These are phyloP conservation scores for Melanogrammus aeglefinus DNA, from an alignment of 2,797 vertebrate genomes.

Conservation along the genomic window DNA sequence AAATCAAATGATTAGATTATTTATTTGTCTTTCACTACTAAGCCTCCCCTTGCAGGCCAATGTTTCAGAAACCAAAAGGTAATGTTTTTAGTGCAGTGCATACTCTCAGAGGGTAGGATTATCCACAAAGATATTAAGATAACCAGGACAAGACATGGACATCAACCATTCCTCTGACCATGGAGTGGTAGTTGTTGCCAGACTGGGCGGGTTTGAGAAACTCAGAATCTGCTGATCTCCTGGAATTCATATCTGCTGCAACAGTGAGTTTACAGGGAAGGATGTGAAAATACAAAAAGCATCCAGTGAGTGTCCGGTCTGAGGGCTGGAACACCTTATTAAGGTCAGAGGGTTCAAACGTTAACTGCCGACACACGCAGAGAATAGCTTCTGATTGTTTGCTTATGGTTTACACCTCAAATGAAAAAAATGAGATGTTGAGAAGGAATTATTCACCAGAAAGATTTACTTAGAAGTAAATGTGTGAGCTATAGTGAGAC, in stretches of 20 bases:
- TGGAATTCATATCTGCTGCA: too few relatives aligned
- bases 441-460: too few relatives aligned
- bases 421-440: not conserved
- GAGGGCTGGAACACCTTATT: too few relatives aligned
- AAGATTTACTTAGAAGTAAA: not conserved
- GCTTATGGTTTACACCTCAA: too few relatives aligned
- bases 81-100: too few relatives aligned
- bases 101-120: too few relatives aligned
- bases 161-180: not conserved
- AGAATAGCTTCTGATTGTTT: too few relatives aligned
- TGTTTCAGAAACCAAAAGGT: too few relatives aligned
- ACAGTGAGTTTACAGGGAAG: too few relatives aligned
- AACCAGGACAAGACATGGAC: not conserved
- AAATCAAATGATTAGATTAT: not conserved
- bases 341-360: too few relatives aligned
- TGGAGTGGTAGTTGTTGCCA: not conserved
- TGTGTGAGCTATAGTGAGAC: not conserved
- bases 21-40: not conserved
- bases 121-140: not conserved
- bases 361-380: too few relatives aligned
- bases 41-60: too few relatives aligned
- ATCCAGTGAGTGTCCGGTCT: not conserved
- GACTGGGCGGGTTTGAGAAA: not conserved
- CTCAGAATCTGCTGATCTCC: not conserved
- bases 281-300: not conserved